Evolutionary conservation across 1,140 invertebrate genomes (phyloP).

Genomic region (Aphaenogaster rudis): DNA sequence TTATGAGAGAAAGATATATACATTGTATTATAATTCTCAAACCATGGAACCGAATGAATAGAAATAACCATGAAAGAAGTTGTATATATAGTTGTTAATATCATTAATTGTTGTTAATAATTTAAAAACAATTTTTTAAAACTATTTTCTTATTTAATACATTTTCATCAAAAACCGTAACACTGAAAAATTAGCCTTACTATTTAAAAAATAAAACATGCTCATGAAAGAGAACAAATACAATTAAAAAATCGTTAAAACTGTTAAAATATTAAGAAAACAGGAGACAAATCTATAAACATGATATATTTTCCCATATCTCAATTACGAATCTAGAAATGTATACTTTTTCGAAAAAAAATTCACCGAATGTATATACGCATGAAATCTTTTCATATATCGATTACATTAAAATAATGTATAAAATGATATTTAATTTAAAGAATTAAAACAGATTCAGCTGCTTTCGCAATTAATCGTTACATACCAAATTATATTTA

Average conservation of each 20-base stretch:
- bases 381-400: neutral
- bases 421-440: neutral
- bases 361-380: neutral
- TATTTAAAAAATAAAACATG: slow-evolving; percentile 9
- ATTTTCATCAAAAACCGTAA: neutral
- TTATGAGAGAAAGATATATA: neutral
- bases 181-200: neutral
- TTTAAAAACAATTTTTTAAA: neutral
- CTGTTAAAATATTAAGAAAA: neutral
- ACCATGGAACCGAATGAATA: neutral
- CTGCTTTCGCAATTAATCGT: neutral
- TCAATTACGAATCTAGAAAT: neutral
- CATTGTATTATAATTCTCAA: slow-evolving; percentile 2
- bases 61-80: neutral
- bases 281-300: slow-evolving; percentile 11
- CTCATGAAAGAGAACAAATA: neutral
- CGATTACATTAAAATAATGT: neutral
- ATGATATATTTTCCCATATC: neutral
- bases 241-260: neutral
- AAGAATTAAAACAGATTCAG: neutral
- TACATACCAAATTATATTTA: neutral
- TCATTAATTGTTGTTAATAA: neutral
- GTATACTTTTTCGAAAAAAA: neutral
- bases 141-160: neutral
- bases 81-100: neutral